Conservation (phyloP, 2,888 invertebrate genomes). For the Zaprionus obscuricornis region DNA sequence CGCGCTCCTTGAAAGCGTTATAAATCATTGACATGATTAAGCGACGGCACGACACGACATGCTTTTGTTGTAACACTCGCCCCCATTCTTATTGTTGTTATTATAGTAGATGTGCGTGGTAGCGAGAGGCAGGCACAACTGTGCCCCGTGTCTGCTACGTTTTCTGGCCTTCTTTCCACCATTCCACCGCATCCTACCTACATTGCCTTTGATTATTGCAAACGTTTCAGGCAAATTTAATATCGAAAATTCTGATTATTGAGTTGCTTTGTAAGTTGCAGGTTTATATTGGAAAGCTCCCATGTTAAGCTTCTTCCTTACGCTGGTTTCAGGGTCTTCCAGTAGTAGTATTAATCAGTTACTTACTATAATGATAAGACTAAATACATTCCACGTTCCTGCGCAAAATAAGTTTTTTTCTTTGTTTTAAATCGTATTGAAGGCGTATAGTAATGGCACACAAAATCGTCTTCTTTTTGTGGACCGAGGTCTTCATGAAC, state of each 20-base stretch:
- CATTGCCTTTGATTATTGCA: conserved; percentile 12
- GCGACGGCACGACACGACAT: conserved; percentile 76
- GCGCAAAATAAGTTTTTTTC: too few relatives aligned
- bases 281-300: too few relatives aligned
- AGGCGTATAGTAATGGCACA: too few relatives aligned
- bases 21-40: conserved; percentile 80
- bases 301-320: neutral
- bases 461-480: too few relatives aligned
- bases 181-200: too few relatives aligned
- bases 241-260: conserved; percentile 75
- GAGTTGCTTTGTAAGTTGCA: conserved; percentile 57
- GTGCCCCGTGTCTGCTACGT: neutral
- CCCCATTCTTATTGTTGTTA: conserved; percentile 3
- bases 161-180: too few relatives aligned
- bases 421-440: too few relatives aligned
- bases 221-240: conserved; percentile 57
- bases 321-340: neutral
- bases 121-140: neutral
- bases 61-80: conserved; percentile 61
- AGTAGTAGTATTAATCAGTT: too few relatives aligned
- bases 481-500: too few relatives aligned
- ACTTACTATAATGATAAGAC: too few relatives aligned
- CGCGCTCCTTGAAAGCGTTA: conserved; percentile 78
- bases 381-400: too few relatives aligned
- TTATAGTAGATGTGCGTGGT: conserved; percentile 6